These are phyloP conservation scores for Heliconius charithonia DNA, from an alignment of 2,888 invertebrate species.

Conservation along the genomic window DNA sequence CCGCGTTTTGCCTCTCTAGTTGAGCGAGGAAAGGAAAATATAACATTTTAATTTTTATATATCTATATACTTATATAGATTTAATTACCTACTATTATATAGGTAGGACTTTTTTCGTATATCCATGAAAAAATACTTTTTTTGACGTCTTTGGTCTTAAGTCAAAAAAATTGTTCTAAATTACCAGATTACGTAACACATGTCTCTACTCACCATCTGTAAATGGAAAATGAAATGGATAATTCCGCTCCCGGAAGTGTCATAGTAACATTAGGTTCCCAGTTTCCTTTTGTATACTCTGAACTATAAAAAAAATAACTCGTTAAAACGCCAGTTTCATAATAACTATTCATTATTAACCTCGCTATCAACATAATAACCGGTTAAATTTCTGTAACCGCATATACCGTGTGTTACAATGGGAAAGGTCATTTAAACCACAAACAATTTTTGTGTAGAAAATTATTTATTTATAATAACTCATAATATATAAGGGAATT, in stretches of 20 bases:
- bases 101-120: no score
- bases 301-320: background rate
- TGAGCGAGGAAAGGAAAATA: background rate
- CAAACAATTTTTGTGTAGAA: background rate
- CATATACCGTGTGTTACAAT: background rate
- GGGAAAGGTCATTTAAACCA: background rate
- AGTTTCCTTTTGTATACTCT: no score
- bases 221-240: background rate
- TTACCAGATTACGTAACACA: no score
- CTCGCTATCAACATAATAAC: background rate
- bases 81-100: no score
- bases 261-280: no score
- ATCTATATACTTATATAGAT: no score
- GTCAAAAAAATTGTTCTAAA: no score
- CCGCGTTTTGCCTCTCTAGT: background rate
- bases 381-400: conserved; percentile 6
- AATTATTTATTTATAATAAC: background rate
- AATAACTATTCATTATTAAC: background rate
- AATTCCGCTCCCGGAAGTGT: background rate
- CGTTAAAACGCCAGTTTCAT: background rate
- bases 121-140: no score
- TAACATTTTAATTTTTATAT: no score
- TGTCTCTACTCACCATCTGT: background rate
- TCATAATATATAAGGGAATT: background rate
- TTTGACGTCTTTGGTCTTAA: no score